Percentiles rank a stretch among this genome's conserved stretches.
Conservation (phyloP, 2,797 vertebrate species). For the Zalophus californianus region DNA sequence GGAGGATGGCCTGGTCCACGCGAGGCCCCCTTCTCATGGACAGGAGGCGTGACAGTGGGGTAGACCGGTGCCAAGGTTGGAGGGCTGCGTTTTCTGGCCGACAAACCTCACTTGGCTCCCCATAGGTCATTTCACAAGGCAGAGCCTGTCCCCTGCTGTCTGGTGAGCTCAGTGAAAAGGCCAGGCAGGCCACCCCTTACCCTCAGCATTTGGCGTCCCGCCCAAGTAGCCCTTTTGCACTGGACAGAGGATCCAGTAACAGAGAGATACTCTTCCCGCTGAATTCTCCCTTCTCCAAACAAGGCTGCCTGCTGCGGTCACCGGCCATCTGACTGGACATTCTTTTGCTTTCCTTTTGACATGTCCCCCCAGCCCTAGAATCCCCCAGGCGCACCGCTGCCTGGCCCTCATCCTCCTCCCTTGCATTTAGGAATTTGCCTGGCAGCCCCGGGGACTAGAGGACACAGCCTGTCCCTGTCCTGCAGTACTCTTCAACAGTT, state of each 20-base stretch:
- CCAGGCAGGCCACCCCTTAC: accelerated
- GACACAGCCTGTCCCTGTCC: background rate
- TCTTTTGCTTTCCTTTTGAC: background rate
- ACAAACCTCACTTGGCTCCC: background rate
- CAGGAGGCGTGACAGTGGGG: background rate
- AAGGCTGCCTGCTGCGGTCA: constrained; percentile 38
- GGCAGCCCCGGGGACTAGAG: background rate
- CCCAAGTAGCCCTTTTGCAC: background rate
- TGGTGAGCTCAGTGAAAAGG: background rate
- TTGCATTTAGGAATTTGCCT: background rate
- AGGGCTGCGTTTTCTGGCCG: background rate
- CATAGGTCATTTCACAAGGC: background rate
- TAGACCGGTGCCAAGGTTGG: background rate
- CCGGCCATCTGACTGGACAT: constrained; percentile 50
- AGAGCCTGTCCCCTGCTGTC: background rate
- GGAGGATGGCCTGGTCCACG: background rate
- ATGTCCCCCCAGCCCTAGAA: background rate
- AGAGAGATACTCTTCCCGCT: constrained; percentile 61
- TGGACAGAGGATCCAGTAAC: constrained; percentile 66
- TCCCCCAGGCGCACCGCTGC: background rate
- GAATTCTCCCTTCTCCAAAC: constrained; percentile 60
- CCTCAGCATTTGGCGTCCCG: background rate
- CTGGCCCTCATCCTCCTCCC: accelerated
- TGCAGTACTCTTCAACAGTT: background rate
- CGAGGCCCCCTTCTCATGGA: background rate